Percentiles rank a stretch among this genome's conserved stretches.
These are phyloP conservation scores for Tetraneura akinire DNA, from an alignment of 1,140 invertebrate species.

Conservation along the genomic window DNA sequence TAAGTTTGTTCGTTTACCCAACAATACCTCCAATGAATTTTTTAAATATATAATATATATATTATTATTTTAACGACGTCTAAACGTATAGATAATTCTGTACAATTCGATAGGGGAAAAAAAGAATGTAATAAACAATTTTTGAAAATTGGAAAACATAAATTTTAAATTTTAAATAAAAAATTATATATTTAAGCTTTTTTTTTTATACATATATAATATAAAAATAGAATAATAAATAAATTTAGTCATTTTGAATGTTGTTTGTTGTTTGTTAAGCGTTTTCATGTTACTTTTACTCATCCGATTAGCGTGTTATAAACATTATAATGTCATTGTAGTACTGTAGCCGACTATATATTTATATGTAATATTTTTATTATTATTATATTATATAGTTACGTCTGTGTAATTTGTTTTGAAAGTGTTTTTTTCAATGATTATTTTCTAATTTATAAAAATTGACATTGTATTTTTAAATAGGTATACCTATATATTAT, in stretches of 20 bases:
- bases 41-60: too few relatives aligned
- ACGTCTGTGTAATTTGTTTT: constrained; percentile 33
- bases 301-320: constrained; percentile 35
- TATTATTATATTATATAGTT: constrained; percentile 29
- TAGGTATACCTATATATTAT: constrained; percentile 1
- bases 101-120: constrained; percentile 1
- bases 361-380: constrained; percentile 35
- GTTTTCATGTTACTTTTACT: constrained; percentile 44
- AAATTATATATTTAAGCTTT: constrained; percentile 36
- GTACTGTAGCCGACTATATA: constrained; percentile 8
- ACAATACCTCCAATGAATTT: constrained; percentile 8
- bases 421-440: constrained; percentile 15
- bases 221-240: constrained; percentile 50
- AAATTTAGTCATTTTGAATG: constrained; percentile 45
- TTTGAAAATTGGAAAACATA: constrained; percentile 35
- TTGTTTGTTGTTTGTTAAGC: constrained; percentile 51
- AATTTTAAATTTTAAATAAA: constrained; percentile 9
- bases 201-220: constrained; percentile 35
- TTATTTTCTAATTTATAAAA: constrained; percentile 27
- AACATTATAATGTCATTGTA: constrained; percentile 32
- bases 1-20: constrained; percentile 30
- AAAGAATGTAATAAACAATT: constrained; percentile 24
- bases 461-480: constrained; percentile 13
- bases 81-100: constrained; percentile 29
- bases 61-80: constrained; percentile 37